Base-by-base conservation (phyloP, 2,797 vertebrate species). In the Trachops cirrhosus region DNA sequence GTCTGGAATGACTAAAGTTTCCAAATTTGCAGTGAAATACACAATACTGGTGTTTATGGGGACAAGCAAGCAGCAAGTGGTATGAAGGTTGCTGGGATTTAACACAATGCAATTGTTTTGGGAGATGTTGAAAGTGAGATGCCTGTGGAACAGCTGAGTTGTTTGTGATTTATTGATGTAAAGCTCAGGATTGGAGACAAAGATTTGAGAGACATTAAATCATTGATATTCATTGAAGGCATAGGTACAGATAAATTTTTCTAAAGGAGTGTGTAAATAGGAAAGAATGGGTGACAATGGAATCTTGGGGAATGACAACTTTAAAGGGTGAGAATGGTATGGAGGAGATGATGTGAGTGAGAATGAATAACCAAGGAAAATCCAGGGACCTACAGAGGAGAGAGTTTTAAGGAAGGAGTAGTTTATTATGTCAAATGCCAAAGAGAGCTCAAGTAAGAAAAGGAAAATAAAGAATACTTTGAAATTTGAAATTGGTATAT, bases 231-330 rank as follows among this genome's bases (percentile, higher is more conserved):
- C 68, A 79, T 6, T 79, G 82, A 95, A 86, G 22, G 2, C 10
- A 21, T 32, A 85, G 50, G 37, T 88, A 41, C 19, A 83, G 71
- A 68, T 89, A 86, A 90, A 44, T 74, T 86, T 96, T 84, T n/a
- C 62, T 91, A 14, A 24, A 52, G 80, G 62, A 54, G 2, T 70
- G 0, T 48, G n/a, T 39, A 52, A 10, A 32, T 19, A 75, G 68
- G 71, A 71, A 91, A 84, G 22, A 50, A 34, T 34, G 4, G 24
- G 77, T 86, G 82, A 89, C 32, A 86, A 44, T 48, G 70, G n/a
- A 37, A 54, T 1, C 22, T 10, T 54, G 32, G 78, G 22, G 32
- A 83, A 86, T 46, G 48, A 48, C 19, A 37, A 29, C 9, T 14
- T 80, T 85, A 19, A 73, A 26, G 48, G 77, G 86, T 11, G 14